These are phyloP conservation scores for Coelinius sp. DNA, from an alignment of 2,888 invertebrate genomes.

Conservation along the genomic window DNA sequence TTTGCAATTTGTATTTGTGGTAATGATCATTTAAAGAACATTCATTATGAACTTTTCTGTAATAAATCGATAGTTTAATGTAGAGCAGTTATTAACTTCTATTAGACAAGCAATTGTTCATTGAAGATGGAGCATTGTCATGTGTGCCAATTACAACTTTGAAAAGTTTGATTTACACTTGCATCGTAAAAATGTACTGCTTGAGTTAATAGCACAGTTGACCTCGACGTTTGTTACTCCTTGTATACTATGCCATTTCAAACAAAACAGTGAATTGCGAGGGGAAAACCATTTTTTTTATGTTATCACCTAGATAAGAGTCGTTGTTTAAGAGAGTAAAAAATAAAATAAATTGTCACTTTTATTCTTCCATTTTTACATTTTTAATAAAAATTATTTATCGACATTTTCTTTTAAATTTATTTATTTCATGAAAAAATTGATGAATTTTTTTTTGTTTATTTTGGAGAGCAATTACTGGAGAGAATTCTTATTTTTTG, in stretches of 20 bases:
- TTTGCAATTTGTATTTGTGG: not conserved
- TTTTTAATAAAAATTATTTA: no score
- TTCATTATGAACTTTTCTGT: not conserved
- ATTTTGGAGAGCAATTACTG: not conserved
- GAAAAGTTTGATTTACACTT: slow-evolving; percentile 16
- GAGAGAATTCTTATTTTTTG: not conserved
- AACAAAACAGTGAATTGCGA: not conserved
- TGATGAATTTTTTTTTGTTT: not conserved
- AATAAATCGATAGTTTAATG: not conserved
- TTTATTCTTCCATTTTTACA: not conserved
- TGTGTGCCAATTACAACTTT: slow-evolving; percentile 8
- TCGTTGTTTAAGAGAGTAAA: not conserved
- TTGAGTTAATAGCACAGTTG: slow-evolving; percentile 16
- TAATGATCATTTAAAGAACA: not conserved
- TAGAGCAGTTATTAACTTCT: not conserved
- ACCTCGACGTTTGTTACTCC: slow-evolving; percentile 2
- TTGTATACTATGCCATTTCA: not conserved
- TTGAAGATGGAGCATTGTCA: not conserved
- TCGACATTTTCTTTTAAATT: no score
- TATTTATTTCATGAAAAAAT: not conserved
- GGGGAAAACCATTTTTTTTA: not conserved
- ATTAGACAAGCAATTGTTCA: not conserved
- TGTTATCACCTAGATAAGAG: not conserved
- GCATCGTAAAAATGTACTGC: slow-evolving; percentile 13
- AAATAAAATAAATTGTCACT: not conserved